Evolutionary conservation across 2,888 invertebrate species (phyloP).

Genomic region (Cephus runcator): DNA sequence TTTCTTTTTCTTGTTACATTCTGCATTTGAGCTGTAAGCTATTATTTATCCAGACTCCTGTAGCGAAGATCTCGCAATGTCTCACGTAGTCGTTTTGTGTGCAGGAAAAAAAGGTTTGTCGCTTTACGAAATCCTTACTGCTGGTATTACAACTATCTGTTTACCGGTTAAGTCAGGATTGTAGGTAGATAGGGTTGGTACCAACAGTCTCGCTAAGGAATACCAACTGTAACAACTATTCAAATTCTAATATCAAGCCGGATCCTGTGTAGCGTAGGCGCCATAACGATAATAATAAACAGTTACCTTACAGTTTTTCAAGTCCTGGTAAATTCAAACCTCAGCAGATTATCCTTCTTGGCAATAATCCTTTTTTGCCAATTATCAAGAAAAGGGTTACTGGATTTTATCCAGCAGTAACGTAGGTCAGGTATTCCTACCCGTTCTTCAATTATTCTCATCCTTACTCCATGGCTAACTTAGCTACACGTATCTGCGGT

Average conservation of each 20-base stretch:
- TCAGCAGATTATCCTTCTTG: background rate
- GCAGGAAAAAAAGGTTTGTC: background rate
- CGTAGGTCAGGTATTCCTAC: slow-evolving; percentile 26
- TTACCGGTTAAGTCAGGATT: background rate
- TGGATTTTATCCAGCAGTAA: background rate
- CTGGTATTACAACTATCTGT: background rate
- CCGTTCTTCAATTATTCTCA: background rate
- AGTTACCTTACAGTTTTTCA: background rate
- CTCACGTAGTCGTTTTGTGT: background rate
- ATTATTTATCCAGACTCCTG: background rate
- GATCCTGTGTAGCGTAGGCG: background rate
- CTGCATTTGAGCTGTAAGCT: background rate
- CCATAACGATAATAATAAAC: background rate
- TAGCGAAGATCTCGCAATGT: background rate
- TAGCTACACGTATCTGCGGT: background rate
- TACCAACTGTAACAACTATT: background rate
- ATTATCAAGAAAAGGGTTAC: background rate
- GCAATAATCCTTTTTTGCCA: background rate
- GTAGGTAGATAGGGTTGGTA: background rate
- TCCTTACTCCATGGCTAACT: background rate
- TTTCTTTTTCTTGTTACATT: background rate
- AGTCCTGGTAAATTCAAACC: background rate
- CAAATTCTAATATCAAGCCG: background rate
- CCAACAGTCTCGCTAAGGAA: background rate
- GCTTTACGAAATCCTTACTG: background rate